A percentile compares a stretch with the other conserved stretches of the same genome.
Conservation (phyloP, 2,797 vertebrate species). For the Hybognathus amarus region DNA sequence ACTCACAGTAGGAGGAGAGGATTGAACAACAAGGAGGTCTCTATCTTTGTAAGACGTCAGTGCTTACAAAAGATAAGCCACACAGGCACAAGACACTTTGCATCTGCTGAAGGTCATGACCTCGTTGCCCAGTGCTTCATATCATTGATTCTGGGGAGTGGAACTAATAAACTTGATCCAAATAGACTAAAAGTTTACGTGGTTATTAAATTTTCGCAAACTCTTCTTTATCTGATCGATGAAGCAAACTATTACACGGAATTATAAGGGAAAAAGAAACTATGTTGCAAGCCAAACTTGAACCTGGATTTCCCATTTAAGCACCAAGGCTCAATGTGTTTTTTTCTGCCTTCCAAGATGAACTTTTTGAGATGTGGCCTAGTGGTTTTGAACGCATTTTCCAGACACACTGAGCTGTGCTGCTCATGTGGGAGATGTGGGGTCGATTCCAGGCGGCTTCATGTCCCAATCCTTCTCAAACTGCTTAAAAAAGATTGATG, state of each 20-base stretch:
- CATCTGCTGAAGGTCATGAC: constrained; percentile 22
- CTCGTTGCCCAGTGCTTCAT: not conserved
- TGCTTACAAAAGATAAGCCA: constrained; percentile 44
- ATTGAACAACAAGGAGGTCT: constrained; percentile 53
- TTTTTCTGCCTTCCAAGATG: not conserved
- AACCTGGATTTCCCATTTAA: no score
- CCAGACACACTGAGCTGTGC: not conserved
- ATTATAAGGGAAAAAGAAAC: not conserved
- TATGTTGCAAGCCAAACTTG: not conserved
- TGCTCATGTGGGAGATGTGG: no score
- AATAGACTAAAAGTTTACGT: not conserved
- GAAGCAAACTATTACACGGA: not conserved
- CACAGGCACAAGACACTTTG: constrained; percentile 27
- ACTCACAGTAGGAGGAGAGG: constrained; percentile 49
- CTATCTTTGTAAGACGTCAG: constrained; percentile 40
- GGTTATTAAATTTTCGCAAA: not conserved
- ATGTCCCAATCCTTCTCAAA: not conserved
- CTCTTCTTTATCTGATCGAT: not conserved
- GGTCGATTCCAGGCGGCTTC: not conserved
- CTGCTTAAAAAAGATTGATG: not conserved
- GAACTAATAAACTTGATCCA: not conserved
- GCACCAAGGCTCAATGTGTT: no score
- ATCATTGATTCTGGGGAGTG: not conserved
- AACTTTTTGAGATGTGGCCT: not conserved
- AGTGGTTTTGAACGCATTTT: not conserved